These are phyloP conservation scores for Acomys russatus DNA, from an alignment of 2,797 vertebrate species.

Conservation along the genomic window DNA sequence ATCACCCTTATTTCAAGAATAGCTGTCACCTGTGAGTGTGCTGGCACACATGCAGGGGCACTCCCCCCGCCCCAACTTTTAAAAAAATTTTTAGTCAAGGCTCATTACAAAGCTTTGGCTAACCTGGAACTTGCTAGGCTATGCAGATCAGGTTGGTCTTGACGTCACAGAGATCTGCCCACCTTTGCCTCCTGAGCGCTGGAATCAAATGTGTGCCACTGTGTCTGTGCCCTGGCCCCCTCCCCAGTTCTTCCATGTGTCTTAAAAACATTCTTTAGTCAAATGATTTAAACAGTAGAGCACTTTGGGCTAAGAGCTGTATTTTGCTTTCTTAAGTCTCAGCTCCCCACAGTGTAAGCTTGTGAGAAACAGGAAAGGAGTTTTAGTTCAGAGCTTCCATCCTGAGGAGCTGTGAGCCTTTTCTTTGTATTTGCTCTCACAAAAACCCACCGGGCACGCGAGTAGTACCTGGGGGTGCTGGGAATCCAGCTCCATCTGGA, in stretches of 20 bases:
- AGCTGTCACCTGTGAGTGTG: background rate
- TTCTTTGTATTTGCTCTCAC: background rate
- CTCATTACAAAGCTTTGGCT: background rate
- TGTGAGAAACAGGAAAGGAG: background rate
- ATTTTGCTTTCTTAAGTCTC: conserved; percentile 14
- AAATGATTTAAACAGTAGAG: background rate
- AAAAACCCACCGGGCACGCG: background rate
- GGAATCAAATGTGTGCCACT: background rate
- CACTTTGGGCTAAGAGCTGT: background rate
- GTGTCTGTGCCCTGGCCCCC: no score
- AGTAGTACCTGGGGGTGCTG: background rate
- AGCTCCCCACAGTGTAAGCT: background rate
- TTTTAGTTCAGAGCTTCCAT: background rate
- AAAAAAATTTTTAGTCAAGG: no score
- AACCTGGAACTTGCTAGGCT: background rate
- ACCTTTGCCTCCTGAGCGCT: background rate
- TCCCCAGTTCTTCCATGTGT: background rate
- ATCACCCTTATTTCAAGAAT: background rate
- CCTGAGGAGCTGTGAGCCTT: background rate
- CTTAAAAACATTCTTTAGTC: background rate
- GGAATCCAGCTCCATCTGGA: background rate
- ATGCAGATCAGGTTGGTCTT: background rate
- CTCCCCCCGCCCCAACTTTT: no score
- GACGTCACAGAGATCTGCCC: background rate
- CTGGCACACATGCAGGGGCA: background rate